Conservation (phyloP, 2,888 invertebrate species). For the Unio pictorum region DNA sequence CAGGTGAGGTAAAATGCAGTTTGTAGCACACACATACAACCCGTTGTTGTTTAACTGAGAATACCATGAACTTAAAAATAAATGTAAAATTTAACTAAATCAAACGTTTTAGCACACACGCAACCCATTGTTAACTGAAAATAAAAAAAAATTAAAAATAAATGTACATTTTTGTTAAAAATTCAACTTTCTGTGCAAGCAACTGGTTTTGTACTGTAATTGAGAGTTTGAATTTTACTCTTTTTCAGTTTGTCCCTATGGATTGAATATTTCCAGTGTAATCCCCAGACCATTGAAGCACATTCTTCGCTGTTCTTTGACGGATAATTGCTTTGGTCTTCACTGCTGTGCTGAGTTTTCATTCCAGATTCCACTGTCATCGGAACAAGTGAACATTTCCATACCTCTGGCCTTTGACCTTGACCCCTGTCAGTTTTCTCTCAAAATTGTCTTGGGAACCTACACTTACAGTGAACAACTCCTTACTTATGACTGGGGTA, state of each 20-base stretch:
- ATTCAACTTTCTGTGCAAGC: neutral
- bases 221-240: neutral
- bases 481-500: conserved; percentile 31
- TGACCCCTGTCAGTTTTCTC: conserved; percentile 20
- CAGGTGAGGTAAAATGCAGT: no score
- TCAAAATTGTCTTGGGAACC: conserved; percentile 13
- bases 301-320: conserved; percentile 23
- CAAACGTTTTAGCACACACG: no score
- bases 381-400: conserved; percentile 11
- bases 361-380: conserved; percentile 30
- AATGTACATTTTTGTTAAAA: no score
- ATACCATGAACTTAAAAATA: no score
- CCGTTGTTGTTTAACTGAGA: no score
- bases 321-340: conserved; percentile 40
- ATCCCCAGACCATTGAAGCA: conserved; percentile 23
- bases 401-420: conserved; percentile 21
- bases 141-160: no score
- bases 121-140: no score
- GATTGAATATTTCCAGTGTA: conserved; percentile 13
- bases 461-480: conserved; percentile 14
- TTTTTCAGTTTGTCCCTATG: conserved; percentile 17
- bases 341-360: conserved; percentile 30
- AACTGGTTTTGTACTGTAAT: neutral
- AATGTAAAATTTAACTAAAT: no score
- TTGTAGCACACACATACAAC: no score